These are phyloP conservation scores for Trilocha varians DNA, from an alignment of 2,888 invertebrate species.

Conservation along the genomic window DNA sequence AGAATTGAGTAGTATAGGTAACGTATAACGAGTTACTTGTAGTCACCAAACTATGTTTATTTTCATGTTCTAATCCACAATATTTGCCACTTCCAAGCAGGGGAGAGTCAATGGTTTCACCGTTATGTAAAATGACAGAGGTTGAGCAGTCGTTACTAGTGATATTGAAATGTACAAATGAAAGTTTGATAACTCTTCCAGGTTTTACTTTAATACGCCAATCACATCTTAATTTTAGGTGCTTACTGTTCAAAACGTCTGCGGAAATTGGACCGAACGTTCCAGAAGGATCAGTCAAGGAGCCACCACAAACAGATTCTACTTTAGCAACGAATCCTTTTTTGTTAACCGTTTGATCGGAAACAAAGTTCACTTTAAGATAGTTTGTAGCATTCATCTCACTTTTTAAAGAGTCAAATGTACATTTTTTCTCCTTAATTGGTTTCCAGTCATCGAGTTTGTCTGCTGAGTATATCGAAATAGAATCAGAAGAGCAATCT, in stretches of 20 bases:
- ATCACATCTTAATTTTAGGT: slow-evolving; percentile 66
- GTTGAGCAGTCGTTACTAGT: slow-evolving; percentile 49
- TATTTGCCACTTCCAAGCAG: slow-evolving; percentile 81
- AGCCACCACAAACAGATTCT: slow-evolving; percentile 80
- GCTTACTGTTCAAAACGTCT: slow-evolving; percentile 18
- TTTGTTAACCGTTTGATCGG: slow-evolving; percentile 73
- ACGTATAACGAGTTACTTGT: slow-evolving; percentile 73
- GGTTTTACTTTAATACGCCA: slow-evolving; percentile 83
- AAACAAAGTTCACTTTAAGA: slow-evolving; percentile 78
- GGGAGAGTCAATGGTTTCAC: slow-evolving; percentile 80
- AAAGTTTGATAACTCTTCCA: slow-evolving; percentile 80
- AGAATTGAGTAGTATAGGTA: slow-evolving; percentile 22
- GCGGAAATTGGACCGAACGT: slow-evolving; percentile 44
- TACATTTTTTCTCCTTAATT: slow-evolving; percentile 68
- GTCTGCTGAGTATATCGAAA: slow-evolving; percentile 74
- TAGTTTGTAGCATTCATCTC: slow-evolving; percentile 55
- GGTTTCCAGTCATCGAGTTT: slow-evolving; percentile 67
- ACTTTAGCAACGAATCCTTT: slow-evolving; percentile 80
- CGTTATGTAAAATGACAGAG: slow-evolving; percentile 79
- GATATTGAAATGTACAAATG: slow-evolving; percentile 76
- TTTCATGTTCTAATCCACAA: slow-evolving; percentile 70
- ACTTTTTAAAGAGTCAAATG: slow-evolving; percentile 37
- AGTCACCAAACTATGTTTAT: slow-evolving; percentile 62
- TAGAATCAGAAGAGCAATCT: slow-evolving; percentile 75
- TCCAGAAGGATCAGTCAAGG: slow-evolving; percentile 72